phyloP scores from a whole-genome alignment of 2,113 vertebrate genomes.

The Lophochroa leadbeateri region DNA sequence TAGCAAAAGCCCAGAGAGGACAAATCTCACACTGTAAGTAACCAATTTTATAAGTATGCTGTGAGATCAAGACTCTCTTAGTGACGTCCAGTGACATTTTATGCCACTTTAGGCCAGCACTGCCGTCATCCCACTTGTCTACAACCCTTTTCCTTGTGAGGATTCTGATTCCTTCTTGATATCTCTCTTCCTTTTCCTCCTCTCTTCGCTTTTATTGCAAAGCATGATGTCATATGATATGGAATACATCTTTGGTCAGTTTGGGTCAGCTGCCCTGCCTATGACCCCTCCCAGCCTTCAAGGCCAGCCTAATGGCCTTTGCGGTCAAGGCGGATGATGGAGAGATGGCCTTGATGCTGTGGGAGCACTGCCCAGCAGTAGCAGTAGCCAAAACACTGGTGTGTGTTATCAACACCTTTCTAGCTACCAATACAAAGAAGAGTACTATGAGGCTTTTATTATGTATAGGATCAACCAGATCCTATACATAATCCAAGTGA shows the following conservation, averaged over 20 bases:
- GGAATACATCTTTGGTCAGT: background rate
- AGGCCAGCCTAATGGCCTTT: background rate
- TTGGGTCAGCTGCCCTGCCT: background rate
- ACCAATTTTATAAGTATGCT: background rate
- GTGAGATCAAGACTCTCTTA: background rate
- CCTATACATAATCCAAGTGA: background rate
- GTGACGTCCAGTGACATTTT: background rate
- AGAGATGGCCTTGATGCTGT: background rate
- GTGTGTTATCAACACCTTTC: background rate
- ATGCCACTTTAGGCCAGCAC: background rate
- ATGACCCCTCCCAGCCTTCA: background rate
- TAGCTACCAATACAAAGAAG: too few relatives aligned
- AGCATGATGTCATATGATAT: background rate
- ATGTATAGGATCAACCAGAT: background rate
- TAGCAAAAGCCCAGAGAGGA: background rate
- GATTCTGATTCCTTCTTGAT: background rate
- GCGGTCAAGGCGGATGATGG: background rate
- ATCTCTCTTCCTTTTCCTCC: background rate
- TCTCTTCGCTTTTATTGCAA: background rate
- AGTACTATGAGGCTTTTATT: background rate
- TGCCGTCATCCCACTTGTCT: background rate
- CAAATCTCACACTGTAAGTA: background rate
- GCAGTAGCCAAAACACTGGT: background rate
- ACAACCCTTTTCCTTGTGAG: background rate
- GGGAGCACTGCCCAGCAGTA: background rate